Percentiles rank a stretch among this genome's conserved stretches.
These are phyloP conservation scores for Alosa alosa DNA, from an alignment of 2,113 vertebrate species.

Conservation along the genomic window DNA sequence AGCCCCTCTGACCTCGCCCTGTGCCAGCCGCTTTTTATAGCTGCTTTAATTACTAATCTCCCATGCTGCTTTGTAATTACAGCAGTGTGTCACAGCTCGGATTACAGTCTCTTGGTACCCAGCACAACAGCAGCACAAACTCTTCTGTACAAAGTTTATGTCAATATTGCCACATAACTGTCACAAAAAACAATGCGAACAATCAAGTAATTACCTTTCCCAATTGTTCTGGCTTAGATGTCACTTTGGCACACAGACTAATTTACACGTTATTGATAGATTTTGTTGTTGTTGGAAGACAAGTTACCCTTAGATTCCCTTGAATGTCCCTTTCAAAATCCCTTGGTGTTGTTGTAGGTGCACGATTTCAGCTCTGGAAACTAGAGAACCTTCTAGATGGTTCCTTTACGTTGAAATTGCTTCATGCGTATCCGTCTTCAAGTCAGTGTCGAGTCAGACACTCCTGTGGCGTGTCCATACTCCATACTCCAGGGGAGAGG, in stretches of 20 bases:
- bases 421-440: background rate
- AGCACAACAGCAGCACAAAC: slow-evolving; percentile 2
- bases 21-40: slow-evolving; percentile 64
- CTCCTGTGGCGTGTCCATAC: background rate
- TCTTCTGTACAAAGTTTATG: background rate
- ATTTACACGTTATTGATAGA: background rate
- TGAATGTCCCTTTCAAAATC: slow-evolving; percentile 39
- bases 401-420: background rate
- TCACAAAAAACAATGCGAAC: background rate
- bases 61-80: slow-evolving; percentile 69
- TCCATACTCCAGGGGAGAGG: background rate
- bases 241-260: background rate
- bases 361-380: background rate
- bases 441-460: background rate
- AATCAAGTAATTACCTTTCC: background rate
- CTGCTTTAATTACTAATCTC: slow-evolving; percentile 70
- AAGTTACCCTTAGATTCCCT: slow-evolving; percentile 25
- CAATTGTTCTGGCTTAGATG: background rate
- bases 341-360: slow-evolving; percentile 34
- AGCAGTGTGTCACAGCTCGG: slow-evolving; percentile 42
- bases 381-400: background rate
- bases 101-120: slow-evolving; percentile 49
- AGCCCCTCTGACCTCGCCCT: slow-evolving; percentile 60
- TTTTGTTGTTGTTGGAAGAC: background rate
- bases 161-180: background rate